A percentile compares a stretch with the other conserved stretches of the same genome.
These are phyloP conservation scores for Pycnomerus fuliginosus DNA, from an alignment of 2,888 invertebrate species.

Conservation along the genomic window DNA sequence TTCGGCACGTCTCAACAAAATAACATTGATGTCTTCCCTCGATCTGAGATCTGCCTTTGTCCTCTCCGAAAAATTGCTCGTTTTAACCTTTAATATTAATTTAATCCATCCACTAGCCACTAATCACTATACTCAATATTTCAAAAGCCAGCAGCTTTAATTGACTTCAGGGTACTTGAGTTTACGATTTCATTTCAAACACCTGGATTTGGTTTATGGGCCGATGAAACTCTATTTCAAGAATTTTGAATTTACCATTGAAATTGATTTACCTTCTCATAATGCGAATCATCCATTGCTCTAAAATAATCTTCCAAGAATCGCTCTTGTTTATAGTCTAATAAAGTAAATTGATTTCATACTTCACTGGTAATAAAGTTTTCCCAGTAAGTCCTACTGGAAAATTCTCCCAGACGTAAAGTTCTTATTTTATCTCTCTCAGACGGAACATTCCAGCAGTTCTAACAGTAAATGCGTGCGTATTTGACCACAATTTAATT, in stretches of 20 bases:
- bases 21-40: conserved; percentile 8
- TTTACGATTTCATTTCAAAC: too few relatives aligned
- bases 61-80: too few relatives aligned
- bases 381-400: conserved; percentile 1
- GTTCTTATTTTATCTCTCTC: conserved; percentile 3
- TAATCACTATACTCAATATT: too few relatives aligned
- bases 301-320: conserved; percentile 22
- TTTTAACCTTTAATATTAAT: too few relatives aligned
- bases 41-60: too few relatives aligned
- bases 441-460: conserved; percentile 7
- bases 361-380: conserved; percentile 12
- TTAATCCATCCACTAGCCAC: too few relatives aligned
- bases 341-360: conserved; percentile 19
- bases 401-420: not conserved
- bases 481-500: conserved; percentile 22
- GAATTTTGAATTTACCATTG: conserved; percentile 12
- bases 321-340: conserved; percentile 14
- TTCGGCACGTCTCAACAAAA: conserved; percentile 24
- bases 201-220: conserved; percentile 21
- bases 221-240: conserved; percentile 17
- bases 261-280: conserved; percentile 12
- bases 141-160: too few relatives aligned
- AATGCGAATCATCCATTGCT: conserved; percentile 17
- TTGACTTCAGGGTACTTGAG: too few relatives aligned
- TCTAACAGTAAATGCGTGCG: conserved; percentile 13